These are phyloP conservation scores for Sebastiscus albofasciatus DNA, from an alignment of 2,797 vertebrate genomes.

Conservation along the genomic window DNA sequence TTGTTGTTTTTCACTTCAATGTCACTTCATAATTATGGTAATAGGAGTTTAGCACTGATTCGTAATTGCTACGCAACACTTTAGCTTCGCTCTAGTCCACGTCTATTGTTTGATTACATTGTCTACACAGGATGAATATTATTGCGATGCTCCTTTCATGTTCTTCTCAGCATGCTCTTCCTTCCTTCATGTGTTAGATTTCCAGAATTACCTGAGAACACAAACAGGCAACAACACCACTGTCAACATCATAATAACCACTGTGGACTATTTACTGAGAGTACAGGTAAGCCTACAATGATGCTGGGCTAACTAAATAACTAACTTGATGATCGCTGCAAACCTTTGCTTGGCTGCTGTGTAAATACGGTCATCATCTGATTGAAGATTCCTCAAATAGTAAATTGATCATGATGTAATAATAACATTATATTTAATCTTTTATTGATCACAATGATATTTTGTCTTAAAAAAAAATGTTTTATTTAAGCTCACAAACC, in stretches of 20 bases:
- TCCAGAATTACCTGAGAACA: slow-evolving; percentile 96
- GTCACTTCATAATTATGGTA: background rate
- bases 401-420: background rate
- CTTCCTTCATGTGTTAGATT: slow-evolving; percentile 80
- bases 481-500: background rate
- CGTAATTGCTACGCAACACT: background rate
- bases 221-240: slow-evolving; percentile 98
- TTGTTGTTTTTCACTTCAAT: background rate
- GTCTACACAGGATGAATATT: background rate
- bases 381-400: background rate
- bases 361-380: background rate
- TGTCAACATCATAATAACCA: slow-evolving; percentile 96
- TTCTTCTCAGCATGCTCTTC: background rate
- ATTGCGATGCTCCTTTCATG: background rate
- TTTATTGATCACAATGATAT: background rate
- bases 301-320: background rate
- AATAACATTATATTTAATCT: background rate
- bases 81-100: background rate
- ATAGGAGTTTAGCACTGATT: background rate
- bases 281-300: slow-evolving; percentile 85
- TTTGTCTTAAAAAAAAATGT: background rate
- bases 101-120: background rate
- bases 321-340: too few species aligned
- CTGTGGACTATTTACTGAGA: slow-evolving; percentile 94
- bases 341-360: background rate